These are phyloP conservation scores for Drosophila antonietae DNA, from an alignment of 2,888 invertebrate genomes.

Conservation along the genomic window DNA sequence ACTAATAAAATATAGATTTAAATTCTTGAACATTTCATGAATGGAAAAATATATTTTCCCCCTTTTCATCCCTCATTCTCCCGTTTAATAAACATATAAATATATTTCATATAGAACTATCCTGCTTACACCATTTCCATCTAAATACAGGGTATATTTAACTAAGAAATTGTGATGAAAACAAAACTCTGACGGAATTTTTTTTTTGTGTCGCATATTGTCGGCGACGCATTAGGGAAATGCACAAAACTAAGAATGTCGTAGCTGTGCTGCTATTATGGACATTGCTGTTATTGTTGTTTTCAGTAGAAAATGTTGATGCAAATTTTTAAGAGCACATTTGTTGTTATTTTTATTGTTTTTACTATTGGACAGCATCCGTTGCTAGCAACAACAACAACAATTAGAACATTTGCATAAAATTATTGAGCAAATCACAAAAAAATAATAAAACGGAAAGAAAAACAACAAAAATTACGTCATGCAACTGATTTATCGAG, in stretches of 20 bases:
- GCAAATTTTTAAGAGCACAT: constrained; percentile 58
- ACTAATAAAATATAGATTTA: neutral
- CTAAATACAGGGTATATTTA: constrained; percentile 27
- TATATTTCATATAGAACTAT: neutral
- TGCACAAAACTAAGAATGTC: constrained; percentile 43
- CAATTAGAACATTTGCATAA: constrained; percentile 58
- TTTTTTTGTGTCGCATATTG: constrained; percentile 48
- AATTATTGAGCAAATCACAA: constrained; percentile 38
- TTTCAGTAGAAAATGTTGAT: constrained; percentile 58
- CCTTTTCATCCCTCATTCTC: neutral
- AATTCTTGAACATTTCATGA: neutral
- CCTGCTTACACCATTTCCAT: neutral
- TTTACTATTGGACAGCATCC: constrained; percentile 57
- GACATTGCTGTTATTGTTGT: constrained; percentile 19
- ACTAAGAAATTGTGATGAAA: neutral
- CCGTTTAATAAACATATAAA: neutral
- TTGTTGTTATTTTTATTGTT: constrained; percentile 65
- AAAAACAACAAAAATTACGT: constrained; percentile 48
- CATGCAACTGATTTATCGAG: constrained; percentile 36
- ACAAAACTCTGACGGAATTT: constrained; percentile 9
- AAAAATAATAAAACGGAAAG: neutral
- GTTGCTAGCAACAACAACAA: constrained; percentile 39
- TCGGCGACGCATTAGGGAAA: constrained; percentile 63
- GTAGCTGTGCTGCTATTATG: constrained; percentile 20
- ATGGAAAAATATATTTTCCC: too few relatives aligned